Evolutionary conservation across 1,140 invertebrate species (phyloP).

Genomic region (Colletes gigas): DNA sequence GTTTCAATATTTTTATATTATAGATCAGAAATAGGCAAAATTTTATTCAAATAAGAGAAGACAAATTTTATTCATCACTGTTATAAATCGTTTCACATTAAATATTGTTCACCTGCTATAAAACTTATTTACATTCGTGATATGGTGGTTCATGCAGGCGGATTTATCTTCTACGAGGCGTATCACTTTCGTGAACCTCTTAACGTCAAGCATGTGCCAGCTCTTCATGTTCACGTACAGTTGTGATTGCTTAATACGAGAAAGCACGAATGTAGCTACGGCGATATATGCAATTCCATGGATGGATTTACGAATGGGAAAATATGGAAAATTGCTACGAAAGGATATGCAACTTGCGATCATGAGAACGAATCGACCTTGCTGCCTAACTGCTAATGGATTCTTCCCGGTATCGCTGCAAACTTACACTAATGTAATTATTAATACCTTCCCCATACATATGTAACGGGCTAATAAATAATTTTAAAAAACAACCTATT

Average conservation of each 20-base stretch:
- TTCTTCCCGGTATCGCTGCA: slow-evolving; percentile 57
- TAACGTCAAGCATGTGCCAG: slow-evolving; percentile 33
- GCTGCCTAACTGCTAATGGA: slow-evolving; percentile 50
- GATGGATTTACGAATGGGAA: slow-evolving; percentile 14
- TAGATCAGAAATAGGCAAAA: too few species aligned
- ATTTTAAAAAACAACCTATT: not conserved
- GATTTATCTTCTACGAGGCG: slow-evolving; percentile 16
- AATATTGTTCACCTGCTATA: not conserved
- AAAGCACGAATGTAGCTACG: slow-evolving; percentile 38
- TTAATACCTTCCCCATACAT: not conserved
- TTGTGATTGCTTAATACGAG: slow-evolving; percentile 44
- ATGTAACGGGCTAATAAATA: too few species aligned
- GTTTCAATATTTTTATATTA: too few species aligned
- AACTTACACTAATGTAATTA: slow-evolving; percentile 49
- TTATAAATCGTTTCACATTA: too few species aligned
- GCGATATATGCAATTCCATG: slow-evolving; percentile 39
- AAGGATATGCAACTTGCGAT: slow-evolving; percentile 39
- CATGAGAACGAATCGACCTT: slow-evolving; percentile 23
- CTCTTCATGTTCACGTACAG: slow-evolving; percentile 52
- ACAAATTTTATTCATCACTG: too few species aligned
- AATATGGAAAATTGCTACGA: slow-evolving; percentile 23
- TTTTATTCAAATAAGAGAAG: too few species aligned
- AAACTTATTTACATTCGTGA: not conserved
- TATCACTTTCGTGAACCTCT: slow-evolving; percentile 41
- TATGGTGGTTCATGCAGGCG: not conserved